phyloP scores from a whole-genome alignment of 2,113 vertebrate species.

The Picathartes gymnocephalus region DNA sequence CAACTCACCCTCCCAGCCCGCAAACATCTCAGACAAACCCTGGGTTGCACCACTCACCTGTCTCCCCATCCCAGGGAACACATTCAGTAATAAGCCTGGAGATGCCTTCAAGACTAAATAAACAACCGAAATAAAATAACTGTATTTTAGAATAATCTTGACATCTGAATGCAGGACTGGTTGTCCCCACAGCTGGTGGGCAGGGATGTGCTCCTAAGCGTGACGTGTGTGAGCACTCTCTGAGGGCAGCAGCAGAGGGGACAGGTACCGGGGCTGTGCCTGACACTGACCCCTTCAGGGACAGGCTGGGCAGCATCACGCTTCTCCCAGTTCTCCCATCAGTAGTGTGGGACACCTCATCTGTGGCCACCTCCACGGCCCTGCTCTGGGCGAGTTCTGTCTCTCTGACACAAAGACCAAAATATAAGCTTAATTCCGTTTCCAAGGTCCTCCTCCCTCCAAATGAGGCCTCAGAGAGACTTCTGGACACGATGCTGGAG shows the following conservation, averaged over 20 bases:
- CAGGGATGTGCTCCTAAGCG: neutral
- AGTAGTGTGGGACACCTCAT: neutral
- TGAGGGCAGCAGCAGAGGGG: neutral
- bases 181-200: neutral
- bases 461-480: neutral
- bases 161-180: neutral
- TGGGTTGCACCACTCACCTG: neutral
- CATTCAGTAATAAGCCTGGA: neutral
- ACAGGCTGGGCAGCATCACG: rapidly evolving
- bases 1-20: neutral
- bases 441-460: neutral
- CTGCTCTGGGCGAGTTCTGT: neutral
- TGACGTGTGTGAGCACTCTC: neutral
- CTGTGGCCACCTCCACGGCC: neutral
- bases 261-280: neutral
- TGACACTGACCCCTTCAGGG: neutral
- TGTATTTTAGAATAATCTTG: neutral
- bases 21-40: neutral
- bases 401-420: neutral
- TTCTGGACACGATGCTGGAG: neutral
- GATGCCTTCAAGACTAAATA: neutral
- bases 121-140: neutral
- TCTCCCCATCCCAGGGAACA: neutral
- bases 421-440: neutral
- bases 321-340: neutral